Evolutionary conservation across 2,888 invertebrate species (phyloP).

Genomic region (Drosophila macrospina): DNA sequence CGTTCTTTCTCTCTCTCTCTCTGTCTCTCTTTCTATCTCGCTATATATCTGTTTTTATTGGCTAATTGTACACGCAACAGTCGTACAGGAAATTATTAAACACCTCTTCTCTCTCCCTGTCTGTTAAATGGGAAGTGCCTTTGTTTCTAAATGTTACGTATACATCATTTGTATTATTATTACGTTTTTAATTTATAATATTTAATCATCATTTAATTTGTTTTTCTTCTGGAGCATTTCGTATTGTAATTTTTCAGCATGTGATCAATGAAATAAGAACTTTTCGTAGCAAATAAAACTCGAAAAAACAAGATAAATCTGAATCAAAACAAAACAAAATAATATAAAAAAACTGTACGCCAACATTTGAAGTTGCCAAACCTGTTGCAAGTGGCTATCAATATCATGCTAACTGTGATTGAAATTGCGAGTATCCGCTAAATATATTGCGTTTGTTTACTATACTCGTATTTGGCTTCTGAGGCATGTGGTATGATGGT

Average conservation of each 20-base stretch:
- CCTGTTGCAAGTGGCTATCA: slow-evolving; percentile 69
- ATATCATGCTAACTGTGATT: slow-evolving; percentile 65
- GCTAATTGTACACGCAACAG: slow-evolving; percentile 27
- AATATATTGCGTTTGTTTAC: slow-evolving; percentile 58
- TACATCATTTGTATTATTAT: slow-evolving; percentile 36
- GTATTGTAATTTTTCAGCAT: slow-evolving; percentile 74
- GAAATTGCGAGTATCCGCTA: slow-evolving; percentile 57
- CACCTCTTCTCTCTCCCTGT: slow-evolving; percentile 12
- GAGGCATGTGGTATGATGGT: slow-evolving; percentile 78
- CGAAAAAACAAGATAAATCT: slow-evolving; percentile 21
- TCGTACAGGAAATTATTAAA: neutral
- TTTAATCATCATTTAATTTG: slow-evolving; percentile 38
- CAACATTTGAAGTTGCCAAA: slow-evolving; percentile 60
- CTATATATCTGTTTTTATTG: slow-evolving; percentile 14
- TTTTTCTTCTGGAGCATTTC: slow-evolving; percentile 63
- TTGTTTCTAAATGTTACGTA: slow-evolving; percentile 46
- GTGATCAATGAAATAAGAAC: slow-evolving; percentile 72
- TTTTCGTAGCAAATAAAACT: slow-evolving; percentile 66
- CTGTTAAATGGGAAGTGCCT: slow-evolving; percentile 58
- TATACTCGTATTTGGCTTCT: slow-evolving; percentile 71
- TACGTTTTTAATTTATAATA: slow-evolving; percentile 11
- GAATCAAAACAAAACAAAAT: too few relatives aligned
- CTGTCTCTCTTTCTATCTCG: slow-evolving; percentile 13
- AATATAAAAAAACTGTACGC: slow-evolving; percentile 39
- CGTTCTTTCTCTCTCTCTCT: slow-evolving; percentile 14